Conservation (phyloP, 2,113 vertebrate species). For the Limnothrissa miodon region DNA sequence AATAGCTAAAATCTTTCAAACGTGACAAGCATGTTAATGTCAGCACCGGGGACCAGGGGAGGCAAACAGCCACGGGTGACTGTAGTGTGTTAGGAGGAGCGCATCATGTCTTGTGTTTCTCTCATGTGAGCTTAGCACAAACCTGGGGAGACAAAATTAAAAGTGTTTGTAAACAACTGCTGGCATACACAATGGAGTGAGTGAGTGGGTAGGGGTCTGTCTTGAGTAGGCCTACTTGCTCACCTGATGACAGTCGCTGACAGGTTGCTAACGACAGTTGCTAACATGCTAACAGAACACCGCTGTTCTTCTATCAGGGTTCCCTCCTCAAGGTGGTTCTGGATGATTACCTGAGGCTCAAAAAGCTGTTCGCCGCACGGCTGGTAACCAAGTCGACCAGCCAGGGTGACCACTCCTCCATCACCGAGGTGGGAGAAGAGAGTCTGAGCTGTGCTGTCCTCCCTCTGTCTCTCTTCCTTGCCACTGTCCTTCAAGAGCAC, state of each 20-base stretch:
- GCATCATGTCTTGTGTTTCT: background rate
- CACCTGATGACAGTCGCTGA: background rate
- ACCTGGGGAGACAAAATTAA: background rate
- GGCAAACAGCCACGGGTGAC: no score
- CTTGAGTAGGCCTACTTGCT: background rate
- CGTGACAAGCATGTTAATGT: background rate
- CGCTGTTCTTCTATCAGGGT: conserved; percentile 80
- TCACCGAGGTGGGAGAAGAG: conserved; percentile 86
- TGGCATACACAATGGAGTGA: background rate
- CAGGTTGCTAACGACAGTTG: no score
- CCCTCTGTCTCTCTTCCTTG: conserved; percentile 24
- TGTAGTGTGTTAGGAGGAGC: no score
- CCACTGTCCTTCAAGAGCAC: conserved; percentile 6
- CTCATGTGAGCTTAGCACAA: background rate
- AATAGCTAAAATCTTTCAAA: background rate
- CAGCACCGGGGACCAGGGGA: no score
- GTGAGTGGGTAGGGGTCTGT: background rate
- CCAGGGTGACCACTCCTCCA: conserved; percentile 84
- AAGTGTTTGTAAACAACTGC: background rate
- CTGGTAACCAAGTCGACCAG: conserved; percentile 90
- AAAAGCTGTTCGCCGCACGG: conserved; percentile 95
- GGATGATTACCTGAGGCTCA: conserved; percentile 98
- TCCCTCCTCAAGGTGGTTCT: conserved; percentile 97
- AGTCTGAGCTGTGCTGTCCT: conserved; percentile 44
- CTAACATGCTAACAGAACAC: conserved; percentile 15